Evolutionary conservation across 2,113 vertebrate species (phyloP).

Genomic region (Nibea coibor): DNA sequence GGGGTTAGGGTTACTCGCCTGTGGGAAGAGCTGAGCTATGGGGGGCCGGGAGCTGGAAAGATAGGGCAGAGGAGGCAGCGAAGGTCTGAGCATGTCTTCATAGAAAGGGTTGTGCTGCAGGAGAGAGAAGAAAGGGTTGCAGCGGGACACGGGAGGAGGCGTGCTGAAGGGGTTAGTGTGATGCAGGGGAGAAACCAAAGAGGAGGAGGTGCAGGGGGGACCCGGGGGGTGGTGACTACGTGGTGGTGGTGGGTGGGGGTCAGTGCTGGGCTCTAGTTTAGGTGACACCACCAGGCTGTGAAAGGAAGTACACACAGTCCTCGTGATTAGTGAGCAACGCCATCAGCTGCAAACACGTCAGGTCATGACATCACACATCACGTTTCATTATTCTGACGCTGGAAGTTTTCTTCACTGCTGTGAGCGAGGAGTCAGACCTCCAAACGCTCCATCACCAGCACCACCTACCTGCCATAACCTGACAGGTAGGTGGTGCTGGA

Average conservation of each 20-base stretch:
- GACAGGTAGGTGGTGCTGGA: background rate
- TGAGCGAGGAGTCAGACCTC: too few species aligned
- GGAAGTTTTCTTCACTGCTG: too few species aligned
- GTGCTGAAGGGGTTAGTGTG: constrained; percentile 82
- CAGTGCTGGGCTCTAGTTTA: constrained; percentile 90
- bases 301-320: constrained; percentile 91
- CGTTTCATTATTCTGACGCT: too few species aligned
- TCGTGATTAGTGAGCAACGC: constrained; percentile 86
- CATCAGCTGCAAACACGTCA: constrained; percentile 3
- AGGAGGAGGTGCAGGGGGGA: constrained; percentile 62
- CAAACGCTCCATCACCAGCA: too few species aligned
- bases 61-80: constrained; percentile 89
- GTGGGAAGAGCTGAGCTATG: constrained; percentile 79
- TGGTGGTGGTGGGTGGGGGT: constrained; percentile 78
- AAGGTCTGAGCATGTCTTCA: constrained; percentile 88
- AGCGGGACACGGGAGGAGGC: constrained; percentile 79
- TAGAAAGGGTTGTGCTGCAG: constrained; percentile 92
- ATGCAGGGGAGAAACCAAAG: constrained; percentile 62
- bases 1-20: constrained; percentile 71
- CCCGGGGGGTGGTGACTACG: constrained; percentile 56
- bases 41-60: constrained; percentile 88
- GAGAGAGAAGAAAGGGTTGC: constrained; percentile 91
- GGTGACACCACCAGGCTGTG: constrained; percentile 95
- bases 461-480: too few species aligned
- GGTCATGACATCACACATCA: too few species aligned